Evolutionary conservation across 2,888 invertebrate species (phyloP).

Genomic region (Ametastegia equiseti): DNA sequence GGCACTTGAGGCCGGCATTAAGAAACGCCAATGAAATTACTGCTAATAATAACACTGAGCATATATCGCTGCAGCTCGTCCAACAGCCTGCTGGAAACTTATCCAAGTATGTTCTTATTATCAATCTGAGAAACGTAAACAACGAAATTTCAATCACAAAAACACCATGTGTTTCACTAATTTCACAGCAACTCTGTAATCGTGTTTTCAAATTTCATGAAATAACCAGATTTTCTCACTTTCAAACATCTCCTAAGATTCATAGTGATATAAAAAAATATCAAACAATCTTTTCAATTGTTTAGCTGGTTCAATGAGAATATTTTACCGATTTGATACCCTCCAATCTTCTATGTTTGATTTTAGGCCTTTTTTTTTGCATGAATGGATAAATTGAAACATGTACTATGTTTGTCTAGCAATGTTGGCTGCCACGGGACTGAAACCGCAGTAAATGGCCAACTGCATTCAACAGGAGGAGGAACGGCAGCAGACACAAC

Average conservation of each 20-base stretch:
- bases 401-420: not conserved
- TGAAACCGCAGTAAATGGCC: not conserved
- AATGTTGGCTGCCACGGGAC: not conserved
- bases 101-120: conserved; percentile 66
- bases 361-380: not conserved
- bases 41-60: conserved; percentile 54
- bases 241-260: not conserved
- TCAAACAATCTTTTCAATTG: not conserved
- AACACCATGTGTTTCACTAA: too few species aligned
- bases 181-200: too few species aligned
- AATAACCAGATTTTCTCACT: not conserved
- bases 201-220: too few species aligned
- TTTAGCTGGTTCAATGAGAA: not conserved
- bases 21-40: conserved; percentile 60
- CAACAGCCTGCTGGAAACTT: conserved; percentile 61
- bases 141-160: too few species aligned
- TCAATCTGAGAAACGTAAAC: not conserved
- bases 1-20: conserved; percentile 54
- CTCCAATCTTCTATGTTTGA: not conserved
- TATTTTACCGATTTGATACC: not conserved
- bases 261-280: not conserved
- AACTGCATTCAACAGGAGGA: not conserved
- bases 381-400: not conserved
- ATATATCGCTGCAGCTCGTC: conserved; percentile 57
- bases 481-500: not conserved